phyloP scores from a whole-genome alignment of 2,113 vertebrate species.

The Eulemur macaco region DNA sequence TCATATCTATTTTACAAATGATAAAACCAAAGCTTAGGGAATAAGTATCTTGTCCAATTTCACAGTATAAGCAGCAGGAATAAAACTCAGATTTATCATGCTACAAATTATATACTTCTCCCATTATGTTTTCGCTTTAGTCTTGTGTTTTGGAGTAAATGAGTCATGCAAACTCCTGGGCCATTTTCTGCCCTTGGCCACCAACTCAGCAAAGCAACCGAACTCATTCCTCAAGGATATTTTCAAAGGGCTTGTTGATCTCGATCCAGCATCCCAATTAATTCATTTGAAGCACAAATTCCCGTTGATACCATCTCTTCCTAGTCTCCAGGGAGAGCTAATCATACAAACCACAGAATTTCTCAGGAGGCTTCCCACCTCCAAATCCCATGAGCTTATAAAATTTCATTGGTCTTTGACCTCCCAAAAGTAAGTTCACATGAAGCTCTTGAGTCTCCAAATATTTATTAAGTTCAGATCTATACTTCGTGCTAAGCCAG shows the following conservation, averaged over 20 bases:
- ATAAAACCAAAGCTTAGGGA: neutral
- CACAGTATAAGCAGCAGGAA: neutral
- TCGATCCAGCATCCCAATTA: no score
- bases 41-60: neutral
- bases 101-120: neutral
- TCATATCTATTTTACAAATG: neutral
- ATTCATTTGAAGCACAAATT: neutral
- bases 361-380: neutral
- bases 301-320: neutral
- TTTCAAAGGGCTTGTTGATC: neutral
- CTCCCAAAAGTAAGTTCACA: neutral
- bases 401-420: neutral
- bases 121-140: neutral
- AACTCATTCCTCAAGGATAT: neutral
- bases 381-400: neutral
- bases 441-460: neutral
- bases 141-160: neutral
- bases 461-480: slow-evolving; percentile 31
- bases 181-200: neutral
- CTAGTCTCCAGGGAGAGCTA: neutral
- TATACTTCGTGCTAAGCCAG: neutral
- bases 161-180: neutral
- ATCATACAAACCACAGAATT: neutral
- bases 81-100: neutral
- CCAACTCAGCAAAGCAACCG: neutral